phyloP scores from a whole-genome alignment of 2,797 vertebrate species.

The Oreochromis grahami region DNA sequence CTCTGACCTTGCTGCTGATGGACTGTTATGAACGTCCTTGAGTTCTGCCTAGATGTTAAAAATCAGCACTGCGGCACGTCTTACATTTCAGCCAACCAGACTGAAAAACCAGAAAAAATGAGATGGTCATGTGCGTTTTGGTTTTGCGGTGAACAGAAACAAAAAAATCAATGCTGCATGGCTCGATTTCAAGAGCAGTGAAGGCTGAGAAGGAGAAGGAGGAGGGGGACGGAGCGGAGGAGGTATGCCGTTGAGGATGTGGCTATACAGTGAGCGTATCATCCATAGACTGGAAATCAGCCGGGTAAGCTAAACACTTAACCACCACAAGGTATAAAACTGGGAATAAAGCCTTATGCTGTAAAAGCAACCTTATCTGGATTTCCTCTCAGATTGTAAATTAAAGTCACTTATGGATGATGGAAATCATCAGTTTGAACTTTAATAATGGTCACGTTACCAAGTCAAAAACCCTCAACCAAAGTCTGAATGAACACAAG shows the following conservation, averaged over 20 bases:
- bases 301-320: neutral
- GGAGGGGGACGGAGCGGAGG: conserved; percentile 27
- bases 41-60: neutral
- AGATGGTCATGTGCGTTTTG: conserved; percentile 17
- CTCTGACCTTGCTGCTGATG: conserved; percentile 11
- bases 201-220: conserved; percentile 6
- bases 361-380: neutral
- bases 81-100: conserved; percentile 38
- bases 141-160: conserved; percentile 21
- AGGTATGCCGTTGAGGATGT: conserved; percentile 53
- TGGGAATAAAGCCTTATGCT: neutral
- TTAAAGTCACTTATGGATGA: neutral
- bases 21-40: conserved; percentile 11
- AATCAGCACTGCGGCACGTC: neutral
- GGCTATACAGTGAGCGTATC: conserved; percentile 46
- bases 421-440: neutral
- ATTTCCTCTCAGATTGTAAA: neutral
- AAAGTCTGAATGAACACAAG: neutral
- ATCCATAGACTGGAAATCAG: conserved; percentile 38
- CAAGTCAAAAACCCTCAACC: neutral
- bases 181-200: conserved; percentile 40
- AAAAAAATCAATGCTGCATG: conserved; percentile 47
- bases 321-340: neutral
- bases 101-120: conserved; percentile 21
- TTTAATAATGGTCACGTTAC: neutral